Evolutionary conservation across 2,113 vertebrate species (phyloP).

Genomic region (Cyphomyrus plagiostoma): DNA sequence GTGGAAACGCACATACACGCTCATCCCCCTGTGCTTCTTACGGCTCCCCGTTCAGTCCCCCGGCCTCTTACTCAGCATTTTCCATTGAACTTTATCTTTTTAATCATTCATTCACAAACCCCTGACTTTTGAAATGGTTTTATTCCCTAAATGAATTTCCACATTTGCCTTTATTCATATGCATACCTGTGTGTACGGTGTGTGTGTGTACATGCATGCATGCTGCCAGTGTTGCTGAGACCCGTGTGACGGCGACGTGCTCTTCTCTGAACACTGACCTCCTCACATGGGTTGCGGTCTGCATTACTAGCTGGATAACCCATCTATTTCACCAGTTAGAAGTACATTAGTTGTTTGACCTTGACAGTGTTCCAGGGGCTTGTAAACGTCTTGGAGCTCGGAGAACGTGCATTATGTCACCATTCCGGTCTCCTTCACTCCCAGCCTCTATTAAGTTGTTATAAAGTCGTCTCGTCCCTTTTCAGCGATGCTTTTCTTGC

Average conservation of each 20-base stretch:
- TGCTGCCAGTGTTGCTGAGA: neutral
- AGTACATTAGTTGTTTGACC: neutral
- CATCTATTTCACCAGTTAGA: neutral
- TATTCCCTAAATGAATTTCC: neutral
- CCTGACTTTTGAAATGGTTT: neutral
- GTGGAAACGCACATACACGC: neutral
- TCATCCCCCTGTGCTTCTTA: neutral
- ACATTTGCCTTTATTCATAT: neutral
- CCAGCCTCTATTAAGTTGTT: neutral
- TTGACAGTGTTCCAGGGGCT: neutral
- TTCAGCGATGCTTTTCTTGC: neutral
- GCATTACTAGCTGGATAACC: neutral
- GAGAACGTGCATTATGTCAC: neutral
- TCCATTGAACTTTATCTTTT: neutral
- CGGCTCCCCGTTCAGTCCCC: neutral
- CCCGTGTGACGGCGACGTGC: neutral
- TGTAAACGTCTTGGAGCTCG: neutral
- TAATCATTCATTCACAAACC: neutral
- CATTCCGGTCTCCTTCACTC: neutral
- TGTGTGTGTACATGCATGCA: neutral
- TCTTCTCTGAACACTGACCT: neutral
- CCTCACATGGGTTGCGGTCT: neutral
- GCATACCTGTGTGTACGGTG: neutral
- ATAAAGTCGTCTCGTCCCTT: neutral
- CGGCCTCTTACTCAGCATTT: neutral